Evolutionary conservation across 1,140 invertebrate species (phyloP).

Genomic region (Battus philenor): DNA sequence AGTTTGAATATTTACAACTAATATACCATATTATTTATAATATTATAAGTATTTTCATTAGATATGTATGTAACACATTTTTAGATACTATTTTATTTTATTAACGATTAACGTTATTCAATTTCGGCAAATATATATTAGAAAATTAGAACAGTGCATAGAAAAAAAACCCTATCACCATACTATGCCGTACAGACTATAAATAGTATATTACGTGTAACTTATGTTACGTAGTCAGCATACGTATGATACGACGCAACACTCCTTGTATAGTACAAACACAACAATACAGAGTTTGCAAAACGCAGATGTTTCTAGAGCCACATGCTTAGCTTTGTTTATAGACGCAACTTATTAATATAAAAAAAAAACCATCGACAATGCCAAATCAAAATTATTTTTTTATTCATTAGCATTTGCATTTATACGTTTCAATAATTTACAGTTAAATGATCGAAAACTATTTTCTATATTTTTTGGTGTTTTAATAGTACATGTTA

Average conservation of each 20-base stretch:
- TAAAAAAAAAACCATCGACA: not conserved
- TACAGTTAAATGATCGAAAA: no score
- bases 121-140: no score
- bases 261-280: constrained; percentile 4
- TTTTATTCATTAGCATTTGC: not conserved
- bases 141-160: not conserved
- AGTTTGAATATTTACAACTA: no score
- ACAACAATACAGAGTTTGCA: constrained; percentile 21
- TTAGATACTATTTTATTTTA: no score
- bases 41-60: no score
- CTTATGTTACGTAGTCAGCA: not conserved
- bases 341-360: constrained; percentile 17
- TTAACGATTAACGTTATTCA: no score
- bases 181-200: not conserved
- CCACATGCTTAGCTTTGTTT: constrained; percentile 44
- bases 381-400: not conserved
- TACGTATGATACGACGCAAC: constrained; percentile 1
- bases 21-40: no score
- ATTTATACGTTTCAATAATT: no score
- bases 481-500: no score
- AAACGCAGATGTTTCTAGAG: constrained; percentile 44
- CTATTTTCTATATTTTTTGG: not conserved
- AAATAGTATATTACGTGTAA: constrained; percentile 1
- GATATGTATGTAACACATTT: no score
- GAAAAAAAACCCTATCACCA: not conserved